Percentiles rank a stretch among this genome's conserved stretches.
Evolutionary conservation across 2,113 vertebrate species (phyloP).

Genomic region (Mus spicilegus): DNA sequence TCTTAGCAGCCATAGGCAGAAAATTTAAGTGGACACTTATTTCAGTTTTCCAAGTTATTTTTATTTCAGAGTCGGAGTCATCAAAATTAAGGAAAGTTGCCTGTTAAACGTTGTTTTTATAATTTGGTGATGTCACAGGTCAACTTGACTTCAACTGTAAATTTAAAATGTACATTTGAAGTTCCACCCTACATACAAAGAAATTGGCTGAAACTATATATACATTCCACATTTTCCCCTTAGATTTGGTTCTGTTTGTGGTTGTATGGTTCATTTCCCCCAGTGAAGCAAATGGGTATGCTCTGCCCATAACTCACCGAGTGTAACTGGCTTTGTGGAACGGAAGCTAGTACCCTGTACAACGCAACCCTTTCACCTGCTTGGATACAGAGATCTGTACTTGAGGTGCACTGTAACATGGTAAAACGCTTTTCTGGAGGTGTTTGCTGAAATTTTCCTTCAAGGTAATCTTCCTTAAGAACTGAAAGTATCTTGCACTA

Average conservation of each 20-base stretch:
- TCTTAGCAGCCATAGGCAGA: neutral
- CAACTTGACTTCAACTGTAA: slow-evolving; percentile 27
- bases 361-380: slow-evolving; percentile 29
- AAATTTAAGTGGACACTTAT: neutral
- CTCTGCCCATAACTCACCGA: slow-evolving; percentile 1
- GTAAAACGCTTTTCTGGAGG: slow-evolving; percentile 41
- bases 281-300: neutral
- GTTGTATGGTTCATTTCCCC: neutral
- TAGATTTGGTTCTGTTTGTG: slow-evolving; percentile 11
- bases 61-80: neutral
- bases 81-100: slow-evolving; percentile 52
- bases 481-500: slow-evolving; percentile 30
- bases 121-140: slow-evolving; percentile 51
- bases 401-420: slow-evolving; percentile 37
- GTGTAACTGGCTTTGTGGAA: slow-evolving; percentile 30
- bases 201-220: slow-evolving; percentile 38
- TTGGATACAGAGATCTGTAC: slow-evolving; percentile 1
- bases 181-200: neutral
- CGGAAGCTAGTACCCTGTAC: neutral
- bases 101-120: slow-evolving; percentile 34
- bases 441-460: slow-evolving; percentile 51
- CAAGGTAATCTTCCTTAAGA: slow-evolving; percentile 36
- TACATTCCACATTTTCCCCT: slow-evolving; percentile 32
- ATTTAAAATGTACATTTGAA: slow-evolving; percentile 54
- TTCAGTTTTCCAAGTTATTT: slow-evolving; percentile 35